Percentiles rank a stretch among this genome's conserved stretches.
Evolutionary conservation across 37 sponge, comb jelly and placozoan genomes (phyloP).

Genomic region (Lycopodina hypogea): DNA sequence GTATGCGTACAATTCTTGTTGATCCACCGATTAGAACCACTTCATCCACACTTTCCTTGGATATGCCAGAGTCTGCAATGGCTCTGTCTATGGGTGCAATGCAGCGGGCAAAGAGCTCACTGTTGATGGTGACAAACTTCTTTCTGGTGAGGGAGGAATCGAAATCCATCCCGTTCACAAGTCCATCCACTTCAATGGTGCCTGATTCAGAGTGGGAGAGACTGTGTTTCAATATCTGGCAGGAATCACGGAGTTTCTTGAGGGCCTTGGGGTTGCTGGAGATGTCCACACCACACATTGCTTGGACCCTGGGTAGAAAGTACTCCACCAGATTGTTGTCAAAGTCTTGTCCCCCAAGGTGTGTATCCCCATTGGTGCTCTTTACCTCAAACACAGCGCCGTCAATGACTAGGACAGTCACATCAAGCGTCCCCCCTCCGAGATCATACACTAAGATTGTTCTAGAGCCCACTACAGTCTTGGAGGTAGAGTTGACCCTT

Average conservation of each 20-base stretch:
- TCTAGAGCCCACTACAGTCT: background rate
- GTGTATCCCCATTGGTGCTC: conserved; percentile 91
- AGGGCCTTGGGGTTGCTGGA: conserved; percentile 71
- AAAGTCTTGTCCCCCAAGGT: conserved; percentile 92
- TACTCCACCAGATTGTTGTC: conserved; percentile 79
- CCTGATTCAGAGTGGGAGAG: conserved; percentile 83
- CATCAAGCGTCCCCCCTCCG: conserved; percentile 94
- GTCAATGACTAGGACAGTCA: conserved; percentile 77
- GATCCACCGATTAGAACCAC: conserved; percentile 89
- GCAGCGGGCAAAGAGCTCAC: conserved; percentile 64
- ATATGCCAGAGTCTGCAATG: conserved; percentile 70
- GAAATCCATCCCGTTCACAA: conserved; percentile 85
- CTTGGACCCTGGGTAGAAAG: conserved; percentile 68
- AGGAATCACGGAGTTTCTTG: conserved; percentile 83
- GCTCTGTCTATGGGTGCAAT: conserved; percentile 68
- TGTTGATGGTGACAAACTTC: conserved; percentile 74
- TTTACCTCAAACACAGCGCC: conserved; percentile 86
- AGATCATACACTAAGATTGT: conserved; percentile 88
- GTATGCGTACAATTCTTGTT: conserved; percentile 75
- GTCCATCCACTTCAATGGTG: conserved; percentile 77
- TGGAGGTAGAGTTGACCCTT: conserved; percentile 17
- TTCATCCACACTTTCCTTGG: conserved; percentile 63
- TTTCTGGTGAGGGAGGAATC: conserved; percentile 80
- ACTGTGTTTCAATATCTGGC: conserved; percentile 80
- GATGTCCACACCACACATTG: conserved; percentile 70